Percentiles rank a stretch among this genome's conserved stretches.
Conservation (phyloP, 2,797 vertebrate species). For the Coregonus suidteri region DNA sequence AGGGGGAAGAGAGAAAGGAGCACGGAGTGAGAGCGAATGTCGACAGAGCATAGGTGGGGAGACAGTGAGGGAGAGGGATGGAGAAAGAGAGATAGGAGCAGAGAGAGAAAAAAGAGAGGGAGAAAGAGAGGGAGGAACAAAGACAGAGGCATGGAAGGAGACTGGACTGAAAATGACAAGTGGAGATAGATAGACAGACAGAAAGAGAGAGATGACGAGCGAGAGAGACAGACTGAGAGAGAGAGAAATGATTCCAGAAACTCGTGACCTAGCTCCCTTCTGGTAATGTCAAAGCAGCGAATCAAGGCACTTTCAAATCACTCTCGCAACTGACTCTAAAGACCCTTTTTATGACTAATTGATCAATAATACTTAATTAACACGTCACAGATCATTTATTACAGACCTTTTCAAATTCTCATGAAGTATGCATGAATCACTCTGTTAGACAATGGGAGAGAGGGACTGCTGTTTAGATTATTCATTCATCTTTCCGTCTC, state of each 20-base stretch:
- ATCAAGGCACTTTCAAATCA: slow-evolving; percentile 41
- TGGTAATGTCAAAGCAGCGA: slow-evolving; percentile 40
- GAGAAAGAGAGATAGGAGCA: background rate
- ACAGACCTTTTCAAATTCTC: slow-evolving; percentile 34
- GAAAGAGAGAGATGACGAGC: background rate
- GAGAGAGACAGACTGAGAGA: background rate
- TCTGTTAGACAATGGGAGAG: slow-evolving; percentile 23
- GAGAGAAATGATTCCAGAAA: slow-evolving; percentile 22
- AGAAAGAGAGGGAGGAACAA: slow-evolving; percentile 1
- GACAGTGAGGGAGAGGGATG: background rate
- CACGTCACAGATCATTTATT: slow-evolving; percentile 55
- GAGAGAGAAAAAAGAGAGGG: background rate
- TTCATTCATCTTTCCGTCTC: background rate
- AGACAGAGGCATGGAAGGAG: slow-evolving; percentile 4
- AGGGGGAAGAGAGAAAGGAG: background rate
- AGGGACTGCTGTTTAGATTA: background rate
- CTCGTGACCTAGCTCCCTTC: slow-evolving; percentile 18
- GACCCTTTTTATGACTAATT: slow-evolving; percentile 51
- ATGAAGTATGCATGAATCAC: slow-evolving; percentile 52
- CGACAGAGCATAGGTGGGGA: background rate
- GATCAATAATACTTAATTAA: slow-evolving; percentile 63
- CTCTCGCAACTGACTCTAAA: slow-evolving; percentile 21
- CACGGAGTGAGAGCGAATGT: too few species aligned
- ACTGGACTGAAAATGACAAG: slow-evolving; percentile 10
- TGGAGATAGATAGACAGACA: slow-evolving; percentile 20